phyloP scores from a whole-genome alignment of 64 coral and sea anemone genomes.

The Pocillopora damicornis region DNA sequence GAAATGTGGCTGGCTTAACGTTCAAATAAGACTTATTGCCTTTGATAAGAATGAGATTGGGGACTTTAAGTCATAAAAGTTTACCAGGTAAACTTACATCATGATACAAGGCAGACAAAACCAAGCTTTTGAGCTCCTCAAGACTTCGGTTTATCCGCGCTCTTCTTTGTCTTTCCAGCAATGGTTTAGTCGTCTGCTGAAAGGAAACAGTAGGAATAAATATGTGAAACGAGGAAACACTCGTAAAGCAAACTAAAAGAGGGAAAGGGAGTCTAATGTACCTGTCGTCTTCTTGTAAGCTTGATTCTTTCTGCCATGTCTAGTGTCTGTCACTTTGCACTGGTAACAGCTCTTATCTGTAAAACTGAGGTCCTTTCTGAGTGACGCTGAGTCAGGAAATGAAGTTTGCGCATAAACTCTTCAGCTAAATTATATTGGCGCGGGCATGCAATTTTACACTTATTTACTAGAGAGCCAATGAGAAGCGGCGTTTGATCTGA shows the following conservation, averaged over 20 bases:
- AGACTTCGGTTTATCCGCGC: conserved; percentile 65
- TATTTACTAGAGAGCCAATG: conserved; percentile 10
- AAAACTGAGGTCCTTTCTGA: not conserved
- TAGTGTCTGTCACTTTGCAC: not conserved
- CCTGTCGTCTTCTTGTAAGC: conserved; percentile 30
- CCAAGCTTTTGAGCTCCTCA: conserved; percentile 53
- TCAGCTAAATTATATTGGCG: conserved; percentile 16
- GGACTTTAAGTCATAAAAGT: not conserved
- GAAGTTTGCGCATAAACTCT: not conserved
- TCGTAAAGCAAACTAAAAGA: not conserved
- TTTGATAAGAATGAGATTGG: not conserved
- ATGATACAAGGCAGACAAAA: conserved; percentile 52
- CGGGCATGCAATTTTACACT: conserved; percentile 5
- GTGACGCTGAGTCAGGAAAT: conserved; percentile 18
- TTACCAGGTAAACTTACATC: conserved; percentile 26
- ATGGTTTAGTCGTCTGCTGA: conserved; percentile 58
- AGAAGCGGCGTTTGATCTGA: not conserved
- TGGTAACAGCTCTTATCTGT: not conserved
- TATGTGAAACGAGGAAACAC: not conserved
- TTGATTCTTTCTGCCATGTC: conserved; percentile 24
- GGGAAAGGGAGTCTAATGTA: not conserved
- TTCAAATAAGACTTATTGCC: not conserved
- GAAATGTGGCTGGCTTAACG: not conserved
- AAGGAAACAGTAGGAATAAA: not conserved
- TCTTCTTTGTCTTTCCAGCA: conserved; percentile 57